Percentiles rank a stretch among this genome's conserved stretches.
Evolutionary conservation across 2,888 invertebrate genomes (phyloP).

Genomic region (Steinernema carpocapsae): DNA sequence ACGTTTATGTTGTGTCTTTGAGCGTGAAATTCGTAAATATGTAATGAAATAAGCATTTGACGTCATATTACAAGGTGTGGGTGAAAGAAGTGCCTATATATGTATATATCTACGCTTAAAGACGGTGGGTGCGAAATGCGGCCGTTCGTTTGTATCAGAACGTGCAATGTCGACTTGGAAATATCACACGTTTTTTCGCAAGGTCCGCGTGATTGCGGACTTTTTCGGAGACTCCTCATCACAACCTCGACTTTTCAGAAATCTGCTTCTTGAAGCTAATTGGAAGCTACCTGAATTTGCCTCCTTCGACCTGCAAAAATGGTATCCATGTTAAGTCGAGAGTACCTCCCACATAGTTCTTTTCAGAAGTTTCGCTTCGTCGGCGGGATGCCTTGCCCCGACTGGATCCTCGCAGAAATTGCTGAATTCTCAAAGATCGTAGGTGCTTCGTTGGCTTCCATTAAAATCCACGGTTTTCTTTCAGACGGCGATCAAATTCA

Average conservation of each 20-base stretch:
- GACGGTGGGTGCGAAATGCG: no score
- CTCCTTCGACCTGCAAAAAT: background rate
- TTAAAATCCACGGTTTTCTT: background rate
- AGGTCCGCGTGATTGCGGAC: background rate
- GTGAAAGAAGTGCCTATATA: no score
- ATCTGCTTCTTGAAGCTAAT: background rate
- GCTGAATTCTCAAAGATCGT: conserved; percentile 55
- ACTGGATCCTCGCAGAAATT: conserved; percentile 57
- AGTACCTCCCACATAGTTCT: background rate
- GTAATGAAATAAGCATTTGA: no score
- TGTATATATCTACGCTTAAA: no score
- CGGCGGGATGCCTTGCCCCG: conserved; percentile 57
- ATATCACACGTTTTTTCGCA: conserved; percentile 10
- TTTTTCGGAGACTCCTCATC: background rate
- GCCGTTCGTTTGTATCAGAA: no score
- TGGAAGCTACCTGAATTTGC: background rate
- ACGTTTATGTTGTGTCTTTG: no score
- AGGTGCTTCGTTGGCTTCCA: conserved; percentile 12
- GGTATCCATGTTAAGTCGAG: background rate
- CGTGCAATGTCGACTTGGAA: background rate
- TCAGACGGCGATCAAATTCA: conserved; percentile 39
- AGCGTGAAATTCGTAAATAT: no score
- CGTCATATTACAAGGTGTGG: no score
- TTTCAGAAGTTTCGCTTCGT: conserved; percentile 55
- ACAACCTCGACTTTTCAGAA: background rate